Base-by-base conservation (phyloP, 92 coral and sea anemone genomes). In the Bergia sp. region DNA sequence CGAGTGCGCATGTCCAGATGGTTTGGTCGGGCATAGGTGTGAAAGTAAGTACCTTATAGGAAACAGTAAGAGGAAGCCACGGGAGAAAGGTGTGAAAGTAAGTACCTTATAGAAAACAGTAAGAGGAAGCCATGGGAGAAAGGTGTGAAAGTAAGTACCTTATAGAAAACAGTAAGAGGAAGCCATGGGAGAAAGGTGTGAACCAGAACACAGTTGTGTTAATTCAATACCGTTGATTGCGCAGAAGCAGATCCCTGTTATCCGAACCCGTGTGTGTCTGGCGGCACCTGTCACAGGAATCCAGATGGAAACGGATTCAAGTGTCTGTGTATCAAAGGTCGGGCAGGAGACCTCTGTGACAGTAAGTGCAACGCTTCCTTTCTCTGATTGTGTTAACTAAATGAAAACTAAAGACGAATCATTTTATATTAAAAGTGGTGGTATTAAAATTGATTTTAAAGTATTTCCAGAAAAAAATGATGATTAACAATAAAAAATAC, bases 311-410 rank as follows among this genome's bases (percentile, higher is more conserved):
- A 76, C 7, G 88, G 90, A 50, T 95, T 91, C 92, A 80, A 36
- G 73, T 95, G 98, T 50, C 41, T 74, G 37, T 95, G 98, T 58
- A 91, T 90, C 37, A 85, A 23, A 36, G 96, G 98, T 50, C 88
- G 89, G 58, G 89, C 90, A 36, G 99, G 99, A 20, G 93, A 93
- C 39, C 41, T 93, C 40, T 96, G 99, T 64, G 96, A 96, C 86
- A 96, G 99, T 96, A 92, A 81, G 91, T 74, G 16, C 8, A 3
- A 11, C 29, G n/a, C 11, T 42, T 18, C 76, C 5, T 23, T 44
- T 13, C 5, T 18, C 4, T 13, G n/a, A 23, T 73, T 8, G 10
- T 83, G 42, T 37, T 57, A 38, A 20, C 23, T 83, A 65, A 21
- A 12, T 43, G 37, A 12, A 23, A 5, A 50, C 16, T 53, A 53